These are phyloP conservation scores for Carassius carassius DNA, from an alignment of 2,113 vertebrate species.

Conservation along the genomic window DNA sequence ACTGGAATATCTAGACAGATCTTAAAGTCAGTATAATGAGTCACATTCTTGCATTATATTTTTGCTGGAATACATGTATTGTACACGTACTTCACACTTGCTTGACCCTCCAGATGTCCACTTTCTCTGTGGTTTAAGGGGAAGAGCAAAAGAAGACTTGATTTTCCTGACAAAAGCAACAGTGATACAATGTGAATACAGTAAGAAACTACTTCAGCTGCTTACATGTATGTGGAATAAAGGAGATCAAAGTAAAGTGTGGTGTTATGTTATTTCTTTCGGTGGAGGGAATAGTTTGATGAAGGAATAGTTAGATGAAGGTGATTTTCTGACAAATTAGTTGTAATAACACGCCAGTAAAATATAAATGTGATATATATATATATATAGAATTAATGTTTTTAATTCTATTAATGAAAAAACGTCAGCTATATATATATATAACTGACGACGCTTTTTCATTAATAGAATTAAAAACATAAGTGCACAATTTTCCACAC, in stretches of 20 bases:
- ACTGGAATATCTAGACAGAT: constrained; percentile 3
- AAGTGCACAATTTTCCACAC: too few relatives aligned
- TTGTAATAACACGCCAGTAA: not conserved
- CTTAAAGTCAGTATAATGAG: not conserved
- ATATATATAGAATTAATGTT: too few relatives aligned
- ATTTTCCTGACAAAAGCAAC: not conserved
- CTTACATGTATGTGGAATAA: constrained; percentile 54
- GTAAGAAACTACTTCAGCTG: constrained; percentile 28
- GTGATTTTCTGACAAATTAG: not conserved
- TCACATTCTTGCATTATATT: not conserved
- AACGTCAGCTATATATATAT: too few relatives aligned
- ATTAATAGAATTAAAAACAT: too few relatives aligned
- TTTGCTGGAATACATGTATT: constrained; percentile 20
- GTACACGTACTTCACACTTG: not conserved
- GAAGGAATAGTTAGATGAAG: not conserved
- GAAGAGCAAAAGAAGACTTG: not conserved
- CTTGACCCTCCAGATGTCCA: not conserved
- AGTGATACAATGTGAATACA: constrained; percentile 10
- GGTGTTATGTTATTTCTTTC: constrained; percentile 42
- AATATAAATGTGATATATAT: not conserved
- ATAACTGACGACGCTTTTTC: too few relatives aligned
- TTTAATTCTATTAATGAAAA: too few relatives aligned
- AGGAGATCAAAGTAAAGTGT: constrained; percentile 37
- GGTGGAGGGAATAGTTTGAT: not conserved
- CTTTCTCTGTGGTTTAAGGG: not conserved